Percentiles rank a stretch among this genome's conserved stretches.
phyloP scores from a whole-genome alignment of 2,888 invertebrate genomes.

The Drosophila mulleri region DNA sequence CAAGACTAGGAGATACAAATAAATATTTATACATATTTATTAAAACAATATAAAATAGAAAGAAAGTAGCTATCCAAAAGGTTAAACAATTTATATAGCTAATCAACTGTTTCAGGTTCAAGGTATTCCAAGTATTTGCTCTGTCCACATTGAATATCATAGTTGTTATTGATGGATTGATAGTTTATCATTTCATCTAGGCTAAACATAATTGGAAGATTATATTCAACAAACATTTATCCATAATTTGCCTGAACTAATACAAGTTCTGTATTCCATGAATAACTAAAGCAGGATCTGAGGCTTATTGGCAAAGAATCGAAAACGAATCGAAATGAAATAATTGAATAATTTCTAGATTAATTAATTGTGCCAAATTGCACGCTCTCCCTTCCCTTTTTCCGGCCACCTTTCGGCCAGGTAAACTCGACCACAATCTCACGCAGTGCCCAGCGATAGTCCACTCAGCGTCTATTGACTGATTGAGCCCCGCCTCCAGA shows the following conservation, averaged over 20 bases:
- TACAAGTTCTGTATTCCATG: neutral
- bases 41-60: neutral
- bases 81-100: too few species aligned
- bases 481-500: slow-evolving; percentile 28
- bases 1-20: too few species aligned
- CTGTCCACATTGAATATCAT: neutral
- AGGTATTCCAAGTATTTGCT: neutral
- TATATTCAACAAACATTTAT: neutral
- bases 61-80: neutral
- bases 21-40: too few species aligned
- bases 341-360: slow-evolving; percentile 5
- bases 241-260: neutral
- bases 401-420: slow-evolving; percentile 3
- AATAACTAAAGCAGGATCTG: neutral
- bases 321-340: neutral
- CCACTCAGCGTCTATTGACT: slow-evolving; percentile 27
- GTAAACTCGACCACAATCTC: slow-evolving; percentile 3
- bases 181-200: neutral
- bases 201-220: neutral
- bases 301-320: neutral
- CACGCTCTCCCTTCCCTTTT: too few species aligned
- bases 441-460: neutral
- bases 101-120: neutral
- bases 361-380: neutral
- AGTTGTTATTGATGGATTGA: neutral